These are phyloP conservation scores for Pluvianellus socialis DNA, from an alignment of 2,113 vertebrate species.

Conservation along the genomic window DNA sequence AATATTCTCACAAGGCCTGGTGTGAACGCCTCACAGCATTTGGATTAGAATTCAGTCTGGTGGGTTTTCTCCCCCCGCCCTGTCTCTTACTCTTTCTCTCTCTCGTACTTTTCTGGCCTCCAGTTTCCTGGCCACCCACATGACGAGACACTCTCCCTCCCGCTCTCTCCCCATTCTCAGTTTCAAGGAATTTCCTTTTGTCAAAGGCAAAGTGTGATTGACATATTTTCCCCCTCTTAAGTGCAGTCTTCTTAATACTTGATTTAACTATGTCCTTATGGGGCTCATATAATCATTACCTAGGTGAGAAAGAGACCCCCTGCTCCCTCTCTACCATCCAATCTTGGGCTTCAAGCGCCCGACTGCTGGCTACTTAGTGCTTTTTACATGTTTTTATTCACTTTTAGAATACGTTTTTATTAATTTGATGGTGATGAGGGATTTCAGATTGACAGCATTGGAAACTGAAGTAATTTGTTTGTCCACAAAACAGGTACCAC, in stretches of 20 bases:
- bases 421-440: constrained; percentile 19
- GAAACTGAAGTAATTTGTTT: constrained; percentile 27
- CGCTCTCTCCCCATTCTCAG: constrained; percentile 77
- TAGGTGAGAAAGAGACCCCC: constrained; percentile 70
- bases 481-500: background rate
- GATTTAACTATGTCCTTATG: constrained; percentile 84
- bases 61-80: background rate
- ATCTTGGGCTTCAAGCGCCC: background rate
- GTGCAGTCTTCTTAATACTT: constrained; percentile 74
- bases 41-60: constrained; percentile 81
- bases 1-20: constrained; percentile 85
- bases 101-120: constrained; percentile 79
- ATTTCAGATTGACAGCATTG: background rate
- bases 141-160: constrained; percentile 79
- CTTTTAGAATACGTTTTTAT: background rate
- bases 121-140: constrained; percentile 91
- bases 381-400: constrained; percentile 9
- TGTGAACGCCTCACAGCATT: constrained; percentile 81
- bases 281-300: constrained; percentile 67
- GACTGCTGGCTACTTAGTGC: background rate
- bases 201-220: constrained; percentile 84
- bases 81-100: constrained; percentile 70
- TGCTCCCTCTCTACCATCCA: constrained; percentile 2
- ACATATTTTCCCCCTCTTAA: constrained; percentile 80
- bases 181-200: constrained; percentile 84